Base-by-base conservation (phyloP, 1,140 invertebrate species). In the Zaprionus nigranus region DNA sequence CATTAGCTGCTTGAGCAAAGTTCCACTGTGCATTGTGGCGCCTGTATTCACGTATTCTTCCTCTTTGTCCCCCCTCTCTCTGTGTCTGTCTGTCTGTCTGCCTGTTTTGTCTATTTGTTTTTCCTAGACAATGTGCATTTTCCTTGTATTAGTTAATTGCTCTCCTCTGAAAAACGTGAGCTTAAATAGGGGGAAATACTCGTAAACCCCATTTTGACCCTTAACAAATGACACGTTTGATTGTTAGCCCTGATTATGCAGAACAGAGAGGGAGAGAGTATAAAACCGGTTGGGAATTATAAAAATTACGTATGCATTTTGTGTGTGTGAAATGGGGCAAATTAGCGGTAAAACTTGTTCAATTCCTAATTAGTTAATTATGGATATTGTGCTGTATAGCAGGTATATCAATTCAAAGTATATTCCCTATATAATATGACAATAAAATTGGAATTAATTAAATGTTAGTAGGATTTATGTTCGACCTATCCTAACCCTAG, bases 101-200 rank as follows among this genome's bases (percentile, higher is more conserved):
- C 2, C 28, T 17, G 15, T 7, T 65, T 40, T 15, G 54, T 60
- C 69, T 51, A 49, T 79, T 30, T 58, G 53, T n/a, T 56, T 56
- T 12, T 60, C 24, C 30, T 73, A 24, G n/a, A 40, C 20, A 22
- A 62, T 34, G 58, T 53, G 67, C 53, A 36, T 38, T 69, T 75
- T 61, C 49, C 56, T 67, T 77, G 68, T 57, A 46, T 56, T 74
- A 69, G 78, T 58, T 88, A 88, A 83, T 88, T 83, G 69, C 56
- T 60, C 60, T 54, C n/a, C 26, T 28, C n/a, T 34, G 17, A 59
- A 34, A 75, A 75, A 59, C 67, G 73, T 71, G 60, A 64, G 61
- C 60, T 58, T 4, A 22, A 51, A n/a, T 34, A 40, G 7, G 38
- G 54, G 60, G 60, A 40, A 75, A 64, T 64, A 59, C 56, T 36